Evolutionary conservation across 2,797 vertebrate genomes (phyloP).

Genomic region (Gymnoscopelus braueri): DNA sequence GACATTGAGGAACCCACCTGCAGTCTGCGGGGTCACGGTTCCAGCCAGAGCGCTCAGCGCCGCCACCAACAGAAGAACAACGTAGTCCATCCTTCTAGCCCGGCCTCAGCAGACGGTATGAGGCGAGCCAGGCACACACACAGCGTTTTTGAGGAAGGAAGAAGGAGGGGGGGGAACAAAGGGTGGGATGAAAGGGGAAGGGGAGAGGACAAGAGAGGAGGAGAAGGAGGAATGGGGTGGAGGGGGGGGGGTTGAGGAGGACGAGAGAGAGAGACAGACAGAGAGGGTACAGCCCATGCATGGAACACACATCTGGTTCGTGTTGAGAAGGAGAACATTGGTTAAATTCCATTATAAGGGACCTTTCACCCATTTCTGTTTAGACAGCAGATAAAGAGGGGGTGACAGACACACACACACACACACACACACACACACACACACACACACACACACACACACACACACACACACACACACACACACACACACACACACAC

Average conservation of each 20-base stretch:
- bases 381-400: slow-evolving; percentile 55
- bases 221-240: slow-evolving; percentile 1
- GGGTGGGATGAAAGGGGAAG: background rate
- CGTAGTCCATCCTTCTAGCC: slow-evolving; percentile 73
- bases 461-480: background rate
- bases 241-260: slow-evolving; percentile 6
- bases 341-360: slow-evolving; percentile 71
- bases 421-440: slow-evolving; percentile 10
- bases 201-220: background rate
- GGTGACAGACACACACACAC: slow-evolving; percentile 23
- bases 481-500: slow-evolving; percentile 16
- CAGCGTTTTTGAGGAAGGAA: slow-evolving; percentile 65
- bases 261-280: slow-evolving; percentile 37
- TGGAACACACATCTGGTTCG: slow-evolving; percentile 81
- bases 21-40: slow-evolving; percentile 56
- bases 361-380: slow-evolving; percentile 86
- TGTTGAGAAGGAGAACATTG: slow-evolving; percentile 69
- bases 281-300: slow-evolving; percentile 52
- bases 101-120: slow-evolving; percentile 67
- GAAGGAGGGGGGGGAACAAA: slow-evolving; percentile 28
- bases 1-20: slow-evolving; percentile 60
- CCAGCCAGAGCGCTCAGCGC: slow-evolving; percentile 75
- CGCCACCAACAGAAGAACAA: slow-evolving; percentile 72
- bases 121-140: slow-evolving; percentile 54
- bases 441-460: background rate